Evolutionary conservation across 2,888 invertebrate species (phyloP).

Genomic region (Adelphocoris suturalis): DNA sequence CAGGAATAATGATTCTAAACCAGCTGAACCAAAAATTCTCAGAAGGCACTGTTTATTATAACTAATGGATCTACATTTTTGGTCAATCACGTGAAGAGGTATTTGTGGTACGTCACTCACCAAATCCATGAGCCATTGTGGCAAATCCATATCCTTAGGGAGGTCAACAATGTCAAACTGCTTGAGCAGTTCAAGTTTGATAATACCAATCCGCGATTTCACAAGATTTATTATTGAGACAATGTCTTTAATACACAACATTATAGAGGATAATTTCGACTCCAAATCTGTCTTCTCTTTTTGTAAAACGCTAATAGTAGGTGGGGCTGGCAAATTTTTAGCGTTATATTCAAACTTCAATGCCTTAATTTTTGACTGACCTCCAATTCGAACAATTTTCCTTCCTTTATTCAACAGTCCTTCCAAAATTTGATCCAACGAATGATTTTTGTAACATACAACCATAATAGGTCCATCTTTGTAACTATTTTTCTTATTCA

Average conservation of each 20-base stretch:
- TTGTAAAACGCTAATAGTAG: not conserved
- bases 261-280: not conserved
- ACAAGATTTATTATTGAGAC: not conserved
- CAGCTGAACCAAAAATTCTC: not conserved
- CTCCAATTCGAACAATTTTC: constrained; percentile 85
- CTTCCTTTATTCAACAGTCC: constrained; percentile 82
- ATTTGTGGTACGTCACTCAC: not conserved
- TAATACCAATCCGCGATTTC: constrained; percentile 31
- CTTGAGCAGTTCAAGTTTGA: not conserved
- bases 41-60: not conserved
- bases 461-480: constrained; percentile 86
- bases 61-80: too few species aligned
- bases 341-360: not conserved
- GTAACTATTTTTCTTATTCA: constrained; percentile 80
- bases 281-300: not conserved
- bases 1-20: not conserved
- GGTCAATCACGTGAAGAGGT: too few species aligned
- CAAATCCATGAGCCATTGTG: constrained; percentile 13
- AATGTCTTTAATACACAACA: not conserved
- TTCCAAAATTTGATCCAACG: constrained; percentile 90
- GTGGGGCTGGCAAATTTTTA: not conserved
- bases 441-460: constrained; percentile 91
- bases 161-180: not conserved
- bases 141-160: not conserved
- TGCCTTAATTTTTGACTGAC: constrained; percentile 81